These are phyloP conservation scores for Xenentodon cancila DNA, from an alignment of 2,797 vertebrate species.

Conservation along the genomic window DNA sequence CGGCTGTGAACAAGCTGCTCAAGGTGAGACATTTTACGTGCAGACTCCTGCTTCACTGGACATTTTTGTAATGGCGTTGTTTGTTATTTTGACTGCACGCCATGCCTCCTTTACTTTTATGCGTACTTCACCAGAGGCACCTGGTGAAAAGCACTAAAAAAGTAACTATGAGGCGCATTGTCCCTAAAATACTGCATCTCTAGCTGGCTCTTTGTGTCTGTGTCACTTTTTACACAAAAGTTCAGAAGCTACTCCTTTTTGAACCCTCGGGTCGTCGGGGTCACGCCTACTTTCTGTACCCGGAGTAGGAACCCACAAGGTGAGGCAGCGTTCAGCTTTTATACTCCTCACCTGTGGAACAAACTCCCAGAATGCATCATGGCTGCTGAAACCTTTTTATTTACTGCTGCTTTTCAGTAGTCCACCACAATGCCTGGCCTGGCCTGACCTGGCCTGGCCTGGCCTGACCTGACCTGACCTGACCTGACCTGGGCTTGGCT, in stretches of 20 bases:
- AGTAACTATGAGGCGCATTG: conserved; percentile 66
- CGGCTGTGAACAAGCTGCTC: conserved; percentile 40
- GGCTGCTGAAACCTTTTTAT: too few species aligned
- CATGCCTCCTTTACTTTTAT: conserved; percentile 64
- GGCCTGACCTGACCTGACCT: too few species aligned
- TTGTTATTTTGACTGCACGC: conserved; percentile 46
- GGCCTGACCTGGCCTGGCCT: too few species aligned
- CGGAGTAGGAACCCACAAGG: too few species aligned
- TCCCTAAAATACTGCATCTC: conserved; percentile 67
- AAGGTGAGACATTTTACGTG: conserved; percentile 44
- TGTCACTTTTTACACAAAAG: not conserved
- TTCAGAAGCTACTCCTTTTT: not conserved
- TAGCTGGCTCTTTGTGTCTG: conserved; percentile 29
- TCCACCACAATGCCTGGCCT: too few species aligned
- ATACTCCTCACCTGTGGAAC: too few species aligned
- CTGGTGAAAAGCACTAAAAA: conserved; percentile 54
- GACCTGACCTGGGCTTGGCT: too few species aligned
- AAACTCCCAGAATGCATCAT: too few species aligned
- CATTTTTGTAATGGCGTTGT: conserved; percentile 69
- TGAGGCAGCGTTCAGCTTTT: too few species aligned
- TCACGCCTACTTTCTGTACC: too few species aligned
- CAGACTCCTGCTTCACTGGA: conserved; percentile 59
- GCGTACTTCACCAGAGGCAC: conserved; percentile 69
- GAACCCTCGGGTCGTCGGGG: too few species aligned
- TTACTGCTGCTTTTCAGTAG: too few species aligned